A percentile compares a stretch with the other conserved stretches of the same genome.
phyloP scores from a whole-genome alignment of 2,113 vertebrate genomes.

The Malurus alboscapulatus region DNA sequence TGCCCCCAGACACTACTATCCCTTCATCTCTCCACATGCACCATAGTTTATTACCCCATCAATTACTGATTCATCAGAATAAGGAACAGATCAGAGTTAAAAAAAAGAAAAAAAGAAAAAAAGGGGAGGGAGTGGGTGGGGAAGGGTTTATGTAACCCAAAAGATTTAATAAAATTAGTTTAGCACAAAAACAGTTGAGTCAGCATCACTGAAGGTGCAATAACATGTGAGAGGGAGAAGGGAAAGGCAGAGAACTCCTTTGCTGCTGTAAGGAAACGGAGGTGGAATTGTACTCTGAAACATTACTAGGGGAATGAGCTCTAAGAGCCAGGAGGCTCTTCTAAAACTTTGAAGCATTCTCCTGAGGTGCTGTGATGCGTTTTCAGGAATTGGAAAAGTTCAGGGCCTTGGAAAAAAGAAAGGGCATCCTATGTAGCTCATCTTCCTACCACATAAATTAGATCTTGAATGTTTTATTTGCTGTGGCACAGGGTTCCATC shows the following conservation, averaged over 20 bases:
- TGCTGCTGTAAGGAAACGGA: neutral
- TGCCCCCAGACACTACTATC: neutral
- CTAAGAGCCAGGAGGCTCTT: neutral
- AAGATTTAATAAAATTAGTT: slow-evolving; percentile 15
- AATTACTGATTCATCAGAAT: neutral
- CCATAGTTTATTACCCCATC: neutral
- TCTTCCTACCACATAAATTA: neutral
- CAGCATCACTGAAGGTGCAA: neutral
- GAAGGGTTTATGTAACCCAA: slow-evolving; percentile 19
- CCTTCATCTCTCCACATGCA: neutral
- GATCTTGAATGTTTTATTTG: neutral
- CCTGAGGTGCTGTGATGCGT: neutral
- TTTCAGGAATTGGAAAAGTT: neutral
- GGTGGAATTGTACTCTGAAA: neutral
- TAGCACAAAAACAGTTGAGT: slow-evolving; percentile 22
- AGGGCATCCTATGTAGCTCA: neutral
- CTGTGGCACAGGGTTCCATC: neutral
- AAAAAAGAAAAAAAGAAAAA: neutral
- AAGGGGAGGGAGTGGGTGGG: accelerated
- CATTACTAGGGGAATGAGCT: neutral
- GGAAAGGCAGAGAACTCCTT: neutral
- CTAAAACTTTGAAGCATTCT: neutral
- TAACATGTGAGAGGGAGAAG: neutral
- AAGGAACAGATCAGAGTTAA: neutral
- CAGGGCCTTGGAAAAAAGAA: neutral